These are phyloP conservation scores for Gadus chalcogrammus DNA, from an alignment of 2,113 vertebrate species.

Conservation along the genomic window DNA sequence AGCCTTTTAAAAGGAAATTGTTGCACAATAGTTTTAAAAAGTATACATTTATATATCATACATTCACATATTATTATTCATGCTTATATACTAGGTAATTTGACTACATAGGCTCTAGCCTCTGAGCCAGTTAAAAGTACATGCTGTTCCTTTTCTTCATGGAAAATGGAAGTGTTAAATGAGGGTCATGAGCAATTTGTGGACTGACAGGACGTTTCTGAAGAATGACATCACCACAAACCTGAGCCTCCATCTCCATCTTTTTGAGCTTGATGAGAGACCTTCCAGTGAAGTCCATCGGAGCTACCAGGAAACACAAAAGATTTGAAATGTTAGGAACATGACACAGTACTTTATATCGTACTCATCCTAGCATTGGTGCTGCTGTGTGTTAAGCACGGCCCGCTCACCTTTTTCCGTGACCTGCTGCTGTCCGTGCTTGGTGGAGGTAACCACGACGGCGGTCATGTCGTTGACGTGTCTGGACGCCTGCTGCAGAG, in stretches of 20 bases:
- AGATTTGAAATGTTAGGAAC: not conserved
- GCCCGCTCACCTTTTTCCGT: conserved; percentile 80
- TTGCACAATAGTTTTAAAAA: too few relatives aligned
- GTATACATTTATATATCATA: too few relatives aligned
- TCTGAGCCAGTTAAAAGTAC: not conserved
- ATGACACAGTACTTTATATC: not conserved
- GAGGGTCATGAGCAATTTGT: not conserved
- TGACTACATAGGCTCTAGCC: too few relatives aligned
- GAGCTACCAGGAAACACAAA: conserved; percentile 65
- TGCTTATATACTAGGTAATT: too few relatives aligned
- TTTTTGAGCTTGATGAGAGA: conserved; percentile 94
- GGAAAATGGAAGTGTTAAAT: too few relatives aligned
- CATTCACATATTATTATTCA: too few relatives aligned
- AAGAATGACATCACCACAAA: conserved; percentile 36
- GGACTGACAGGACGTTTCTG: not conserved
- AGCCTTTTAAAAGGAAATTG: too few relatives aligned
- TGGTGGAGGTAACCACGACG: conserved; percentile 86
- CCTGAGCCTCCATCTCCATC: conserved; percentile 97
- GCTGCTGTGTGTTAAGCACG: not conserved
- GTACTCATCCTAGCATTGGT: not conserved
- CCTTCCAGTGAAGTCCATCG: conserved; percentile 91
- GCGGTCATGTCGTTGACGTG: conserved; percentile 91
- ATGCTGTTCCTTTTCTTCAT: not conserved
- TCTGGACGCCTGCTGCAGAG: conserved; percentile 86
- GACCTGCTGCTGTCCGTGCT: conserved; percentile 84